Evolutionary conservation across 1,140 invertebrate genomes (phyloP).

Genomic region (Anastrepha ludens): DNA sequence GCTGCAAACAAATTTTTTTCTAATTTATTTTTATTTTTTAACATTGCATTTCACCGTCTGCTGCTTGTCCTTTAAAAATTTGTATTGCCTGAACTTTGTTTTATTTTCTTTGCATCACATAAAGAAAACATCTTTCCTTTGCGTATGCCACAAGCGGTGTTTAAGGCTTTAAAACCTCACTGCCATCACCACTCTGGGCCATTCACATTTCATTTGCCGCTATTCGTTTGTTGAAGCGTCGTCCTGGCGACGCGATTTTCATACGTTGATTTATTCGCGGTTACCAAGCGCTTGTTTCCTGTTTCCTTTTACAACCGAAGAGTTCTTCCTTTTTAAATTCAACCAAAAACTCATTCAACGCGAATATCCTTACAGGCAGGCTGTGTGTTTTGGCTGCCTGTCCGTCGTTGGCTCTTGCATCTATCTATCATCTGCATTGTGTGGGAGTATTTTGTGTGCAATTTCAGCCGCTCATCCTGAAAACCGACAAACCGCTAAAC

Average conservation of each 20-base stretch:
- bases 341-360: neutral
- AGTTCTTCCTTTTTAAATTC: constrained; percentile 1
- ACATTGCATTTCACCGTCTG: too few relatives aligned
- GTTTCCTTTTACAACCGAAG: constrained; percentile 20
- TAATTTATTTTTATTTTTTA: too few relatives aligned
- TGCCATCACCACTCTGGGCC: neutral
- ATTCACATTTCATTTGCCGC: neutral
- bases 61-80: too few relatives aligned
- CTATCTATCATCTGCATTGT: neutral
- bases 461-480: constrained; percentile 39
- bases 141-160: neutral
- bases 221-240: neutral
- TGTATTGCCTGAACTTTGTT: too few relatives aligned
- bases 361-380: neutral
- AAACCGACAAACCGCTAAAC: constrained; percentile 44
- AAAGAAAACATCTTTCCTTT: neutral
- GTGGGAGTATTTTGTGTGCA: constrained; percentile 26
- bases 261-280: neutral
- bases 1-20: too few relatives aligned
- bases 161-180: neutral
- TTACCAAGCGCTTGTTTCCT: constrained; percentile 45
- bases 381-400: neutral
- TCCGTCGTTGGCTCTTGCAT: neutral
- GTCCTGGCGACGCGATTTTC: neutral
- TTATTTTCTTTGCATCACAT: neutral